phyloP scores from a whole-genome alignment of 2,888 invertebrate genomes.

The Amphipyra berbera region DNA sequence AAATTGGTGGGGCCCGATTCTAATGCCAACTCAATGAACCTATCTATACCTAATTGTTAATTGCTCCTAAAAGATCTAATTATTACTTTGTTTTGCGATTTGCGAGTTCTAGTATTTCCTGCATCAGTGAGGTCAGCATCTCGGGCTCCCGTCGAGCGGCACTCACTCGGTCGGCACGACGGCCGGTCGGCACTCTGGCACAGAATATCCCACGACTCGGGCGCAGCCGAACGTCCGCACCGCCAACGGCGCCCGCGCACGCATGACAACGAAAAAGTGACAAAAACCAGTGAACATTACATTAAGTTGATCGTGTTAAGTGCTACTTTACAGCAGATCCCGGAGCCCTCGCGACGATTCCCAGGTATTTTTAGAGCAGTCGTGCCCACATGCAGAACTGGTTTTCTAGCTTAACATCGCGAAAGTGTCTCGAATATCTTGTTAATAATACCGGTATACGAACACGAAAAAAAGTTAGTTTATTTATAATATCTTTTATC shows the following conservation, averaged over 20 bases:
- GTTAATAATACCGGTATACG: conserved; percentile 36
- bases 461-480: conserved; percentile 11
- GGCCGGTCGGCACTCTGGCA: conserved; percentile 46
- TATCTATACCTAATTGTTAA: too few relatives aligned
- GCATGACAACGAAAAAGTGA: conserved; percentile 61
- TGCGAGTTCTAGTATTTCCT: conserved; percentile 66
- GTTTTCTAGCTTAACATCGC: conserved; percentile 74
- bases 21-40: too few relatives aligned
- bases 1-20: too few relatives aligned
- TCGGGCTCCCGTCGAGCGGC: conserved; percentile 47
- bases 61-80: too few relatives aligned
- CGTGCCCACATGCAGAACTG: conserved; percentile 69
- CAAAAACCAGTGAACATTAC: conserved; percentile 67
- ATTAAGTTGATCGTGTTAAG: conserved; percentile 67
- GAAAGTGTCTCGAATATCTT: conserved; percentile 66
- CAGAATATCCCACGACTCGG: conserved; percentile 70
- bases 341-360: conserved; percentile 63
- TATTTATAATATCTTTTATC: not conserved
- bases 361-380: conserved; percentile 80
- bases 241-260: conserved; percentile 58
- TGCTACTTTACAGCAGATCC: conserved; percentile 63
- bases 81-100: conserved; percentile 40
- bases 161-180: conserved; percentile 36
- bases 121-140: conserved; percentile 74
- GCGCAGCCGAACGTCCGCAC: conserved; percentile 66